Evolutionary conservation across 2,888 invertebrate genomes (phyloP), one percentile per base, ranked within the genome.

Genomic region (Lithophane ornitopus): DNA sequence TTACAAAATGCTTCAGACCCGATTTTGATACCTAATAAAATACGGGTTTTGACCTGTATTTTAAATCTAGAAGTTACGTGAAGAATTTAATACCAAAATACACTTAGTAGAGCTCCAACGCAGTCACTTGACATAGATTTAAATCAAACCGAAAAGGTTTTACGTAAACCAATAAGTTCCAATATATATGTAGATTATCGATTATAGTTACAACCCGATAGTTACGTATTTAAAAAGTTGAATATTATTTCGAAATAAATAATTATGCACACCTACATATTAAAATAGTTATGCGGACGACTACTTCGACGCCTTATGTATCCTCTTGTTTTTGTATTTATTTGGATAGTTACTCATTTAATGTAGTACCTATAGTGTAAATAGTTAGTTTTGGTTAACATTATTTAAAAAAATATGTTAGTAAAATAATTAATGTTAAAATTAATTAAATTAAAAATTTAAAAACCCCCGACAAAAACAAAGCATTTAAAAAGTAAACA

Each of bases 1-100:
- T 70, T 49, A 63, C n/a, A 70, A 82, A 79, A 71, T 34, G 46
- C 62, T 72, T 63, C 28, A 19, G 65, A 69, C 61, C 41, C 19
- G 63, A 66, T 65, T 74, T 76, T 69, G n/a, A 61, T 61, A 78
- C 26, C 39, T 56, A 14, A 34, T 34, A 34, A 34, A 34, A 34
- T 3, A 34, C 34, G 34, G 6, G 34, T 6, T 34, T 6, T 34
- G 22, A n/a, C 26, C 19, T 16, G 6, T 58, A 63, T 28, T 52
- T 70, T n/a, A 59, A 49, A 39, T 46, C 14, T n/a, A 59, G 22
- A 6, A 34, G 34, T 4, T 22, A 59, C 52, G 46, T 44, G 49
- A 56, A 14, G 39, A 59, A 44, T 62, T 26, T 6, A n/a, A 34
- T 58, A 66, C 0, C n/a, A 41, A n/a, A 22, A 41, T 14, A 12